Conservation (phyloP, 1,140 invertebrate species). For the Lepidurus arcticus region DNA sequence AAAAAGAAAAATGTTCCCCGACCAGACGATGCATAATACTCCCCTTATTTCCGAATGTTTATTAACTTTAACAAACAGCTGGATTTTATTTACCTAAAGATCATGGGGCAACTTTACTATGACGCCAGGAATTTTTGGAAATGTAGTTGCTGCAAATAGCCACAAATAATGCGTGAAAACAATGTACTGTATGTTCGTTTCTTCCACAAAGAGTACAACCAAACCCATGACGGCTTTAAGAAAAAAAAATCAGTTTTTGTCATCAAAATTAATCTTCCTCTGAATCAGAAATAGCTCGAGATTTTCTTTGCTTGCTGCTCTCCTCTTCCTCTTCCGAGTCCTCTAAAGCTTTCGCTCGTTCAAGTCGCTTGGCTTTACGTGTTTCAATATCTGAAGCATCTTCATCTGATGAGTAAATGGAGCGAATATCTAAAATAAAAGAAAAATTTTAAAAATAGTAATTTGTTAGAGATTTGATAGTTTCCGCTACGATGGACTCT, state of each 20-base stretch:
- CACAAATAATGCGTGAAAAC: neutral
- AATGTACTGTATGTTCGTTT: slow-evolving; percentile 13
- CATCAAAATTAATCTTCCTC: neutral
- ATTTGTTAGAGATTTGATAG: too few relatives aligned
- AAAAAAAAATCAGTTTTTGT: neutral
- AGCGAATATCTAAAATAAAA: slow-evolving; percentile 37
- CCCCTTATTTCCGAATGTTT: slow-evolving; percentile 9
- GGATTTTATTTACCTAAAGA: slow-evolving; percentile 15
- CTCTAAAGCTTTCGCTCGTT: slow-evolving; percentile 70
- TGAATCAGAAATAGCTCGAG: slow-evolving; percentile 27
- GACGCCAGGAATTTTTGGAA: neutral
- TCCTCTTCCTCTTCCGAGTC: slow-evolving; percentile 68
- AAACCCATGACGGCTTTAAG: slow-evolving; percentile 19
- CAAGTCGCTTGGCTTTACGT: slow-evolving; percentile 60
- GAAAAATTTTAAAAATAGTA: slow-evolving; percentile 27
- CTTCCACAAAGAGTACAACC: neutral
- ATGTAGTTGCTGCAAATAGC: neutral
- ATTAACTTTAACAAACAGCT: neutral
- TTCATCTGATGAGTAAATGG: slow-evolving; percentile 86
- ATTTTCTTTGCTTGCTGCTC: slow-evolving; percentile 28
- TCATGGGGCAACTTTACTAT: neutral
- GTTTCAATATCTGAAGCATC: slow-evolving; percentile 82
- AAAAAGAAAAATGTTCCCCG: neutral
- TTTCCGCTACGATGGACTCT: slow-evolving; percentile 15
- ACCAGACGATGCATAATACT: slow-evolving; percentile 1